These are phyloP conservation scores for Tortricodes alternella DNA, from an alignment of 2,888 invertebrate genomes.

Conservation along the genomic window DNA sequence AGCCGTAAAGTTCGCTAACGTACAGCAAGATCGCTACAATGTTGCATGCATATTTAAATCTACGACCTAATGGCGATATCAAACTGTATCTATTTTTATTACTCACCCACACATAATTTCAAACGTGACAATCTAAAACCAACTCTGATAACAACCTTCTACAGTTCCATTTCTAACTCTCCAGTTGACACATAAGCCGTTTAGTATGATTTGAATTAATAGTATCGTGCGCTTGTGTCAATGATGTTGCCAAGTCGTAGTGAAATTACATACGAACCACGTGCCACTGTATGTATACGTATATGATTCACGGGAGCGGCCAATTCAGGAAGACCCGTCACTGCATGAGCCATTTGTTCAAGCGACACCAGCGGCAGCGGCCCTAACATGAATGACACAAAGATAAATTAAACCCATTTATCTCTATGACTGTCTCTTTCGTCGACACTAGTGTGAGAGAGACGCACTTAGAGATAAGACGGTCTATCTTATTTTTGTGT, in stretches of 20 bases:
- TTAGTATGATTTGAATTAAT: background rate
- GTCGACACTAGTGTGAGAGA: no score
- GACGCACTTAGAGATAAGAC: no score
- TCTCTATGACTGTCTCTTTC: no score
- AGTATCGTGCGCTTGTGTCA: constrained; percentile 32
- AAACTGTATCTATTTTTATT: constrained; percentile 57
- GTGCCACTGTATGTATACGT: constrained; percentile 52
- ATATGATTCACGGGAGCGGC: constrained; percentile 38
- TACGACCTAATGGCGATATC: constrained; percentile 55
- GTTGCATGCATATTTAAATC: constrained; percentile 69
- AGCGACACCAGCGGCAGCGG: no score
- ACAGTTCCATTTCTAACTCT: background rate
- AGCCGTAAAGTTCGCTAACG: constrained; percentile 45
- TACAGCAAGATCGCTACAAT: constrained; percentile 48
- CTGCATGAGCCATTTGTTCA: no score
- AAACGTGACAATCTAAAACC: constrained; percentile 2
- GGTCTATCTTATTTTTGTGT: no score
- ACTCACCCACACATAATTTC: constrained; percentile 41
- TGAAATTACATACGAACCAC: constrained; percentile 54
- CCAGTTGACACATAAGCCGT: background rate
- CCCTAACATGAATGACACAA: no score
- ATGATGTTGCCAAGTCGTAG: constrained; percentile 61
- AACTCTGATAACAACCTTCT: constrained; percentile 13
- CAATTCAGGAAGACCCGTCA: constrained; percentile 48
- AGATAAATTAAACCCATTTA: no score